phyloP scores from a whole-genome alignment of 2,113 vertebrate species.

The Suncus etruscus region DNA sequence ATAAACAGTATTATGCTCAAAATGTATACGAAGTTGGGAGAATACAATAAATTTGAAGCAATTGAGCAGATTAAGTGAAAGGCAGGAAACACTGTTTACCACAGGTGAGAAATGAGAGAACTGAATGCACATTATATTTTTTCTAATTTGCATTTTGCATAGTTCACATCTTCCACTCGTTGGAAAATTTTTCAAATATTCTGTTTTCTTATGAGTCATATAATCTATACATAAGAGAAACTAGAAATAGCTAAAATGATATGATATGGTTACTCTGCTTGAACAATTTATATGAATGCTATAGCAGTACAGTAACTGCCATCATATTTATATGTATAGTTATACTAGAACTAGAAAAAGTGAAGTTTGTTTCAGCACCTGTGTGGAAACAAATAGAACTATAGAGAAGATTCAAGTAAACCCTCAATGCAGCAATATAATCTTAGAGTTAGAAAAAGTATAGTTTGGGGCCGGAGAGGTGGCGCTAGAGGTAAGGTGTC shows the following conservation, averaged over 20 bases:
- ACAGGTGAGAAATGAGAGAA: conserved; percentile 2
- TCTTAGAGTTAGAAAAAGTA: background rate
- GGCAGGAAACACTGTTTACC: background rate
- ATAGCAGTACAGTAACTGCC: conserved; percentile 19
- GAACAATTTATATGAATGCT: conserved; percentile 35
- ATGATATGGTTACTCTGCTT: conserved; percentile 56
- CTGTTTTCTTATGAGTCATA: conserved; percentile 53
- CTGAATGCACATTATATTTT: conserved; percentile 10
- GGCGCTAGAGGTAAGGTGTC: no score
- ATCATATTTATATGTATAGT: conserved; percentile 39
- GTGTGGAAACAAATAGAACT: conserved; percentile 65
- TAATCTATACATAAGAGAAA: conserved; percentile 58
- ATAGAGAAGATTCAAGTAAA: background rate
- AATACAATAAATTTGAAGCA: conserved; percentile 18
- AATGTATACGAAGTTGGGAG: conserved; percentile 12
- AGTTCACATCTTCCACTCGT: background rate
- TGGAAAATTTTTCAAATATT: conserved; percentile 44
- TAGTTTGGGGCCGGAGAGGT: no score
- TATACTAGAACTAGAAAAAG: conserved; percentile 59
- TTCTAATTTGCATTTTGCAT: background rate
- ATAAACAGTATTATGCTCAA: background rate
- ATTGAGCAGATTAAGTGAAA: conserved; percentile 10
- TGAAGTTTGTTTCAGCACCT: conserved; percentile 25
- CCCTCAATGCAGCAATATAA: background rate
- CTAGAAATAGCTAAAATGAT: background rate